Conservation (phyloP, 2,888 invertebrate genomes). For the Lycophotia porphyrea region DNA sequence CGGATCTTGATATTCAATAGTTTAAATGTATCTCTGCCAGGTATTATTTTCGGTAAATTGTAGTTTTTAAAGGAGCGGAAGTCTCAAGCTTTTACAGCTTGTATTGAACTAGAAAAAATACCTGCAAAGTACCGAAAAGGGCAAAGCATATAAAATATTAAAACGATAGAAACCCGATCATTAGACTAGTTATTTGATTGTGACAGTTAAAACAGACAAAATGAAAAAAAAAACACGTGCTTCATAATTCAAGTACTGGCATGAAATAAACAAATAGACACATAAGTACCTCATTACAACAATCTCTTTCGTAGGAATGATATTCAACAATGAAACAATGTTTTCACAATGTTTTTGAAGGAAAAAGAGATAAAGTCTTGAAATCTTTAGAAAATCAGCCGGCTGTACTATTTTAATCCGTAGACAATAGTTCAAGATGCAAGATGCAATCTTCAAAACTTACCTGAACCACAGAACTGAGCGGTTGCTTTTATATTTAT, state of each 20-base stretch:
- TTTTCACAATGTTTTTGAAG: conserved; percentile 25
- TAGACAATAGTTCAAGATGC: conserved; percentile 37
- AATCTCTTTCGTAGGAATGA: background rate
- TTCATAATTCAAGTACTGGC: conserved; percentile 11
- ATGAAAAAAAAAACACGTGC: background rate
- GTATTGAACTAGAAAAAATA: no score
- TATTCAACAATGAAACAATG: conserved; percentile 13
- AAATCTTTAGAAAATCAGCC: conserved; percentile 40
- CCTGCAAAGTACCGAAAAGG: background rate
- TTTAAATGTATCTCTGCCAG: conserved; percentile 21
- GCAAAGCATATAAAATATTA: background rate
- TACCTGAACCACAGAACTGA: conserved; percentile 21
- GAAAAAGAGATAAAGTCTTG: conserved; percentile 20
- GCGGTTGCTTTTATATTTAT: conserved; percentile 16
- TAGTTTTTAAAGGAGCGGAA: conserved; percentile 14
- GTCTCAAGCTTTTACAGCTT: conserved; percentile 3
- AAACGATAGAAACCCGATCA: no score
- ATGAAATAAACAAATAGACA: conserved; percentile 12
- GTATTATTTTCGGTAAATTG: conserved; percentile 18
- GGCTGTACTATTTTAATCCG: conserved; percentile 37
- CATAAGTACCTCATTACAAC: conserved; percentile 24
- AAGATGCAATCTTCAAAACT: conserved; percentile 50
- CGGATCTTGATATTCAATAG: conserved; percentile 41
- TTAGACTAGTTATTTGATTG: background rate
- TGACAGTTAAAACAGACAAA: background rate